Evolutionary conservation across 2,797 vertebrate species (phyloP).

Genomic region (Hypotaenidia okinawae): DNA sequence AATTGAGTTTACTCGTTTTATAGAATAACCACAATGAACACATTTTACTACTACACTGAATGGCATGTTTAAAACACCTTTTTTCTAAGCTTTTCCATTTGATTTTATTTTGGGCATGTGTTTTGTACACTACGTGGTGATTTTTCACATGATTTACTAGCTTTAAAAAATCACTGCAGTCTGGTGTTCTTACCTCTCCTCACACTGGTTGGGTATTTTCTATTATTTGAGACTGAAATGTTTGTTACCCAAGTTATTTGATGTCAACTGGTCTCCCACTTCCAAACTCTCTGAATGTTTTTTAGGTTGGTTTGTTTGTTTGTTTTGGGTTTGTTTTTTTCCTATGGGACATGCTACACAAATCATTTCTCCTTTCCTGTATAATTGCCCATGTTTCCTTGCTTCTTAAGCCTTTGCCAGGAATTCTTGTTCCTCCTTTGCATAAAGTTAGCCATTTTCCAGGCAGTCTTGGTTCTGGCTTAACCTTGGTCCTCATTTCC

Average conservation of each 20-base stretch:
- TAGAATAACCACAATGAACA: neutral
- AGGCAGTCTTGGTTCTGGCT: slow-evolving; percentile 54
- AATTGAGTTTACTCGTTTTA: neutral
- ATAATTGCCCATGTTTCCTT: slow-evolving; percentile 27
- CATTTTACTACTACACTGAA: neutral
- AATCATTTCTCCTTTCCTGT: slow-evolving; percentile 51
- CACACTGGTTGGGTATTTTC: neutral
- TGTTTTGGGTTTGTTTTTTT: neutral
- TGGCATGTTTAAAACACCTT: neutral
- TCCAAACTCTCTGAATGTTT: neutral
- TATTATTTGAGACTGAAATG: slow-evolving; percentile 8
- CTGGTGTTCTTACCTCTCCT: neutral
- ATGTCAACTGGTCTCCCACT: slow-evolving; percentile 16
- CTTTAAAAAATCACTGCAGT: neutral
- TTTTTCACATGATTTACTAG: neutral
- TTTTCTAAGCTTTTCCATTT: neutral
- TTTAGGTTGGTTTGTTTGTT: too few relatives aligned
- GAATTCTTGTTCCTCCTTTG: slow-evolving; percentile 7
- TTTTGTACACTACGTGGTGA: neutral
- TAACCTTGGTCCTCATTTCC: slow-evolving; percentile 52
- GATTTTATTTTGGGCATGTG: neutral
- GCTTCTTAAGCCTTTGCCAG: slow-evolving; percentile 50
- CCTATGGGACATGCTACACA: neutral
- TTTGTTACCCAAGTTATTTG: slow-evolving; percentile 28
- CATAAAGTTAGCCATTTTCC: slow-evolving; percentile 38